Conservation (phyloP, 1,140 invertebrate species). For the Belonocnema kinseyi region DNA sequence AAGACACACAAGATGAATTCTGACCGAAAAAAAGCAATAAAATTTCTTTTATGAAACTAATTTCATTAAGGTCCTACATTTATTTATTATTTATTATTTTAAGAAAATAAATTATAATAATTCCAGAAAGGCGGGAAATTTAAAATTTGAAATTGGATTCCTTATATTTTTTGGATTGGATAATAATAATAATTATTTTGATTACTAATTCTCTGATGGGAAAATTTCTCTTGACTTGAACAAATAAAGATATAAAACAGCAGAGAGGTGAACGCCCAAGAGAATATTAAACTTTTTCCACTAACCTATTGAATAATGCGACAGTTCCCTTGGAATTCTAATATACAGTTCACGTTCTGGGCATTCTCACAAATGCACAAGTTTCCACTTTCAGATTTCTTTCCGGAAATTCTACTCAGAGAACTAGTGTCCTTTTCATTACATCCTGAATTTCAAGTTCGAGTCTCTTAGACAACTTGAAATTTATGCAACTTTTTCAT, state of each 20-base stretch:
- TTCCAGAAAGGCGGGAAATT: too few species aligned
- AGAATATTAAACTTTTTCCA: background rate
- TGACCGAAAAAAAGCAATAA: too few species aligned
- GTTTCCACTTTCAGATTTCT: constrained; percentile 21
- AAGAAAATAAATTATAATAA: too few species aligned
- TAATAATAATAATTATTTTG: too few species aligned
- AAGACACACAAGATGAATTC: too few species aligned
- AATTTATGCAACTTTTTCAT: background rate
- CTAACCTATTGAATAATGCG: background rate
- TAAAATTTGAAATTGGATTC: too few species aligned
- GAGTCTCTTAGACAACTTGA: background rate
- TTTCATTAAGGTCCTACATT: too few species aligned
- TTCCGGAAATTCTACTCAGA: constrained; percentile 5
- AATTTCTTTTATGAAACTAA: too few species aligned
- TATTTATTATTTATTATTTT: too few species aligned
- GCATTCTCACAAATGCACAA: background rate
- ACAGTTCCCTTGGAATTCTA: background rate
- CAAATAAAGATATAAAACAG: background rate
- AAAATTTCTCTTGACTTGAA: background rate
- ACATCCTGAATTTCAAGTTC: background rate
- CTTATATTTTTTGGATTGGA: too few species aligned
- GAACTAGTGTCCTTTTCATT: constrained; percentile 21
- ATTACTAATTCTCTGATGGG: background rate
- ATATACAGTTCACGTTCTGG: constrained; percentile 16
- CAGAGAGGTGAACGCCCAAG: constrained; percentile 2